Percentiles rank a stretch among this genome's conserved stretches.
Conservation (phyloP, 1,140 invertebrate genomes). For the Brachionus paranguensis region DNA sequence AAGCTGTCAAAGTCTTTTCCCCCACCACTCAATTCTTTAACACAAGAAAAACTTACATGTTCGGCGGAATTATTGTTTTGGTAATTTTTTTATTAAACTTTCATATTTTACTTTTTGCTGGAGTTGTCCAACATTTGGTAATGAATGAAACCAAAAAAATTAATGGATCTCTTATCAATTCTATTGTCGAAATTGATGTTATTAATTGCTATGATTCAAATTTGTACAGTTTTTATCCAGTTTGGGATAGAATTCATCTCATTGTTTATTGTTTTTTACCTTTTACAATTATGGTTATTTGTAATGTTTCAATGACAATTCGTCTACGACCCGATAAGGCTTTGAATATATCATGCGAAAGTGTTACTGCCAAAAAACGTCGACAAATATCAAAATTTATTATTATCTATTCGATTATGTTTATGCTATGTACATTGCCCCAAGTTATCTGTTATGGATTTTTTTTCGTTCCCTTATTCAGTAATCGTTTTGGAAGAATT, state of each 20-base stretch:
- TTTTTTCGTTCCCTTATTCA: background rate
- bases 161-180: background rate
- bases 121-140: background rate
- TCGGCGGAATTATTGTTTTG: background rate
- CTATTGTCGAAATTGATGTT: background rate
- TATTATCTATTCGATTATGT: background rate
- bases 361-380: background rate
- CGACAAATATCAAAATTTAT: background rate
- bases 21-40: background rate
- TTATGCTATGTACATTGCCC: background rate
- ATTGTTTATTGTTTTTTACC: background rate
- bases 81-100: background rate
- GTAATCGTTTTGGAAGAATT: background rate
- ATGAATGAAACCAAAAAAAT: background rate
- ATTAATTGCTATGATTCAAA: conserved; percentile 10
- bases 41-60: background rate
- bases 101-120: background rate
- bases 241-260: conserved; percentile 1
- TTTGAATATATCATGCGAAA: background rate
- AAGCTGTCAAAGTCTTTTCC: background rate
- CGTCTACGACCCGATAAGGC: background rate
- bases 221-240: background rate
- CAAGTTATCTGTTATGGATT: conserved; percentile 16
- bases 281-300: background rate
- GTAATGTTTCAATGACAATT: conserved; percentile 6